phyloP scores from a whole-genome alignment of 2,797 vertebrate species.

The Acanthurus leucopareius region DNA sequence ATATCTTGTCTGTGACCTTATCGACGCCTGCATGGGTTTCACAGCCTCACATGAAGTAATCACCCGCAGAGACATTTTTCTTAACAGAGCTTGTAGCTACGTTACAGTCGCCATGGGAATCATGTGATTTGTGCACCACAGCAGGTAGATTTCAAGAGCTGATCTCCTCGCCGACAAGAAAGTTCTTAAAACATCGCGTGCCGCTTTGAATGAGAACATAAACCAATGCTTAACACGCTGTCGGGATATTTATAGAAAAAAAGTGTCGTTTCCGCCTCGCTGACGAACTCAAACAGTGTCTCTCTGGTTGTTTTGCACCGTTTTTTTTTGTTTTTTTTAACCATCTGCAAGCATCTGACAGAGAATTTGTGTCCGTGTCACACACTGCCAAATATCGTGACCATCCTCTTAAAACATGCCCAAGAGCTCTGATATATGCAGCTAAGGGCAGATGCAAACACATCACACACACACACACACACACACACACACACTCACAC shows the following conservation, averaged over 20 bases:
- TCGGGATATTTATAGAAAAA: conserved; percentile 37
- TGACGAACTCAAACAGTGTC: conserved; percentile 42
- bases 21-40: too few species aligned
- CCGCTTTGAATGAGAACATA: not conserved
- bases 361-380: conserved; percentile 63
- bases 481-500: conserved; percentile 23
- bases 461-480: conserved; percentile 33
- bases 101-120: not conserved
- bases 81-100: not conserved
- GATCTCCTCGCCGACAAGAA: not conserved
- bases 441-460: conserved; percentile 57
- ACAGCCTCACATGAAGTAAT: too few species aligned
- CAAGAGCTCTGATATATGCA: conserved; percentile 56
- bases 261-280: conserved; percentile 30
- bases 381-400: conserved; percentile 59
- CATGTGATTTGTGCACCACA: not conserved
- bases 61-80: not conserved
- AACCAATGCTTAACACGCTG: conserved; percentile 23
- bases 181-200: not conserved
- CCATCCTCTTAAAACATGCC: conserved; percentile 63
- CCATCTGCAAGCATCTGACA: conserved; percentile 62
- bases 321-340: conserved; percentile 49
- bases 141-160: not conserved
- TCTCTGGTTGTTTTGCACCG: conserved; percentile 37
- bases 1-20: conserved; percentile 21